A percentile compares a stretch with the other conserved stretches of the same genome.
phyloP scores from a whole-genome alignment of 2,113 vertebrate genomes.

The Tonatia bakeri region DNA sequence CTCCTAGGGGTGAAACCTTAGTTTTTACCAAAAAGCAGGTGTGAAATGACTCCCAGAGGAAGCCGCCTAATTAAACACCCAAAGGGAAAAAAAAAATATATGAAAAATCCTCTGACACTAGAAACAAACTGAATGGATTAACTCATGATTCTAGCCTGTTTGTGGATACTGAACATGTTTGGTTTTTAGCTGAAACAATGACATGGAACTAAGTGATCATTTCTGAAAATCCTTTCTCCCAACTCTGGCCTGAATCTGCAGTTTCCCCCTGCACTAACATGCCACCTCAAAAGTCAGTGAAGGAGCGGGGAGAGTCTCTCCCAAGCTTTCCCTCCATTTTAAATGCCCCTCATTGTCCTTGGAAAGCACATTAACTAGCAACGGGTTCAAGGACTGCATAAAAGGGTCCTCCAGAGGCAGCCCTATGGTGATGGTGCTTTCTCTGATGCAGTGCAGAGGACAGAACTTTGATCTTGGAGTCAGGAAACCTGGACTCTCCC shows the following conservation, averaged over 20 bases:
- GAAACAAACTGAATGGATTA: neutral
- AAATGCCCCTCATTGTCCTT: neutral
- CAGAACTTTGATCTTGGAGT: neutral
- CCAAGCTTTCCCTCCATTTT: constrained; percentile 17
- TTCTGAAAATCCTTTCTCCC: neutral
- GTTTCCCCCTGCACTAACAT: neutral
- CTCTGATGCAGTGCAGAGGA: neutral
- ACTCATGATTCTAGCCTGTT: constrained; percentile 22
- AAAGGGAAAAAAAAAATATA: neutral
- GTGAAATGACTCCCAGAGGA: neutral
- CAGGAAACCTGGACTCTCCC: neutral
- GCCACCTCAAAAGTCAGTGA: neutral
- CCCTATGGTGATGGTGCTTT: neutral
- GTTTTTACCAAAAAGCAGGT: neutral
- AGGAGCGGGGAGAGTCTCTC: neutral
- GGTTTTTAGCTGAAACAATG: constrained; percentile 30
- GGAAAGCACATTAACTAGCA: neutral
- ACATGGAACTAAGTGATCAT: neutral
- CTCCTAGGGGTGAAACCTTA: neutral
- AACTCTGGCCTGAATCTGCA: neutral
- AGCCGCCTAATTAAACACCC: neutral
- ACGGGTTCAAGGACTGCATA: neutral
- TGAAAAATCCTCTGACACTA: neutral
- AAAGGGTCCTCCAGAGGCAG: neutral
- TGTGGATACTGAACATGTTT: neutral